Base-by-base conservation (phyloP, 2,888 invertebrate genomes). In the Cistogaster globosa region DNA sequence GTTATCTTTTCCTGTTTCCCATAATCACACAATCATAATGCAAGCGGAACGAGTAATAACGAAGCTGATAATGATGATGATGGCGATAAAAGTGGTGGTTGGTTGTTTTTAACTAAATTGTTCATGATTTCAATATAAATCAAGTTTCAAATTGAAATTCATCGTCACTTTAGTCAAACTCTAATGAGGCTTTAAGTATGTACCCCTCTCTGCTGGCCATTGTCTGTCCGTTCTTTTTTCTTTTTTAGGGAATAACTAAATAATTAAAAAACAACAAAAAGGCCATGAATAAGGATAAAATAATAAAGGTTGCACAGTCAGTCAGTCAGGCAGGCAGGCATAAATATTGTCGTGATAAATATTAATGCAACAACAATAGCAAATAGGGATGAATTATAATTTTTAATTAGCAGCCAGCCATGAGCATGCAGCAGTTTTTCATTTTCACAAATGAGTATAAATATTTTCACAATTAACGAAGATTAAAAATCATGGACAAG, bases 381-480 rank as follows among this genome's bases (percentile, higher is more conserved):
- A 81, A 83, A 81, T 69, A 80, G 87, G 84, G 85, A 86, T 86
- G 86, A 77, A 77, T 79, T 79, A 74, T 65, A 81, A 86, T 87
- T 74, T 74, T 85, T 85, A 85, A 85, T 85, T 85, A 85, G 85
- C 85, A 65, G 53, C 53, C 53, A 75, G 74, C 74, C 63, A 48
- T 71, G 55, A 78, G 36, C 32, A 58, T n/a, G 57, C 38, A 76
- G 68, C 60, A 38, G 67, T 65, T 51, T 60, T 36, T 14, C 71
- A 80, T 45, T 48, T 75, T 78, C 91, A 89, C 90, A 91, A 91
- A 91, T 91, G 90, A 90, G 90, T 90, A 90, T 91, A 91, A 91
- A 91, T 91, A 91, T 91, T 91, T 91, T 91, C 86, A 91, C 91
- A 91, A 91, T 91, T 91, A 91, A 91, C 90, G 87, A 88, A 90